phyloP scores from a whole-genome alignment of 2,888 invertebrate genomes.

The Alitta virens region DNA sequence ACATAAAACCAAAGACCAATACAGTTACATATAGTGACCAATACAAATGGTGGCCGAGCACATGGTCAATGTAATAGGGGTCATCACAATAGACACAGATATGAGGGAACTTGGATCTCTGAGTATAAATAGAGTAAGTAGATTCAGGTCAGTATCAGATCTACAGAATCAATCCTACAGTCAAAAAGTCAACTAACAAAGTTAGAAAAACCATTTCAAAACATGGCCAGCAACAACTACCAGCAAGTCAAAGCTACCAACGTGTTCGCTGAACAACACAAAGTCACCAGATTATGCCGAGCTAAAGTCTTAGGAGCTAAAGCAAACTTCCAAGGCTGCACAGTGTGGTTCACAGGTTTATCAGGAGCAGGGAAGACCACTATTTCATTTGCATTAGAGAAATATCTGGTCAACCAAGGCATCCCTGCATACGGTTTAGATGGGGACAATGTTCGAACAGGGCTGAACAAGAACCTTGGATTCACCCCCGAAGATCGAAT shows the following conservation, averaged over 20 bases:
- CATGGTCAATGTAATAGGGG: too few relatives aligned
- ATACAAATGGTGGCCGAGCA: too few relatives aligned
- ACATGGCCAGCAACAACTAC: too few relatives aligned
- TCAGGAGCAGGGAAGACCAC: conserved; percentile 98
- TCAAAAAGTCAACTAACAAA: too few relatives aligned
- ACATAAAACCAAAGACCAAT: too few relatives aligned
- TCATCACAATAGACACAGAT: too few relatives aligned
- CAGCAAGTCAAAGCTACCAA: conserved; percentile 71
- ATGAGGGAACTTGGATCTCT: too few relatives aligned
- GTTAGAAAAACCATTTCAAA: too few relatives aligned
- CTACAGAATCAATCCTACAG: too few relatives aligned
- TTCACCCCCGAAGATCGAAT: conserved; percentile 91
- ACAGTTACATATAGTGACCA: too few relatives aligned
- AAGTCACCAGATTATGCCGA: conserved; percentile 88
- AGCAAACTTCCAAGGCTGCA: conserved; percentile 77
- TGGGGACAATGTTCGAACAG: conserved; percentile 95
- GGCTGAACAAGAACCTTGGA: conserved; percentile 91
- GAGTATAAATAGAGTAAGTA: too few relatives aligned
- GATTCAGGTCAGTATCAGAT: too few relatives aligned
- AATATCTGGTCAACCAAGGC: conserved; percentile 83
- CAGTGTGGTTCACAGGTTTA: conserved; percentile 87
- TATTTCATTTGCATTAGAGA: conserved; percentile 94
- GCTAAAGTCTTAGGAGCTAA: conserved; percentile 85
- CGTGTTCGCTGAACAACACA: conserved; percentile 92
- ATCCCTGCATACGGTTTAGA: conserved; percentile 95